phyloP scores from a whole-genome alignment of 2,888 invertebrate genomes.

The Zeuzera pyrina region DNA sequence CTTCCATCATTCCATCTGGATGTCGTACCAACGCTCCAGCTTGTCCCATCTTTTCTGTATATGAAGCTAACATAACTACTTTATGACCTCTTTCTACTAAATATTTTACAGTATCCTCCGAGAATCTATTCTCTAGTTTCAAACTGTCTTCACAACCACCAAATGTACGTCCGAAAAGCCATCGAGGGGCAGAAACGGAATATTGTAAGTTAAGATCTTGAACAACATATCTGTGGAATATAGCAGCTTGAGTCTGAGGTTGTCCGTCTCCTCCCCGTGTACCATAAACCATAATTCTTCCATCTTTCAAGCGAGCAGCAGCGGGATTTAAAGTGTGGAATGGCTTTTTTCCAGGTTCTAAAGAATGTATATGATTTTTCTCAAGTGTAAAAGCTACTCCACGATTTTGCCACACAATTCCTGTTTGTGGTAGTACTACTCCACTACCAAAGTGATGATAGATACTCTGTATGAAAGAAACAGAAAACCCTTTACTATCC shows the following conservation, averaged over 20 bases:
- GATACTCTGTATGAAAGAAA: conserved; percentile 59
- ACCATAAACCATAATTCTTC: conserved; percentile 52
- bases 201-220: conserved; percentile 42
- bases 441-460: conserved; percentile 51
- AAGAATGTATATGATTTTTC: conserved; percentile 29
- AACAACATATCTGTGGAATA: conserved; percentile 57
- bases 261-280: conserved; percentile 61
- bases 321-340: conserved; percentile 55
- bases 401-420: conserved; percentile 58
- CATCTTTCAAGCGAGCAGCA: conserved; percentile 49
- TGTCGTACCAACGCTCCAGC: conserved; percentile 53
- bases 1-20: conserved; percentile 45
- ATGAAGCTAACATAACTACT: conserved; percentile 31
- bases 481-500: conserved; percentile 56
- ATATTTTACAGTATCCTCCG: conserved; percentile 34
- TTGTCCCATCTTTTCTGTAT: conserved; percentile 37
- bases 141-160: conserved; percentile 27
- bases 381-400: conserved; percentile 42
- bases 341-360: conserved; percentile 58
- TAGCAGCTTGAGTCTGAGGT: conserved; percentile 53
- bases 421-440: conserved; percentile 49
- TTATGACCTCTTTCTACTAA: conserved; percentile 43
- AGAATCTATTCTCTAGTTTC: conserved; percentile 45
- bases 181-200: conserved; percentile 43
- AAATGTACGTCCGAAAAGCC: conserved; percentile 41